A percentile compares a stretch with the other conserved stretches of the same genome.
These are phyloP conservation scores for Capromys pilorides DNA, from an alignment of 2,797 vertebrate genomes.

Conservation along the genomic window DNA sequence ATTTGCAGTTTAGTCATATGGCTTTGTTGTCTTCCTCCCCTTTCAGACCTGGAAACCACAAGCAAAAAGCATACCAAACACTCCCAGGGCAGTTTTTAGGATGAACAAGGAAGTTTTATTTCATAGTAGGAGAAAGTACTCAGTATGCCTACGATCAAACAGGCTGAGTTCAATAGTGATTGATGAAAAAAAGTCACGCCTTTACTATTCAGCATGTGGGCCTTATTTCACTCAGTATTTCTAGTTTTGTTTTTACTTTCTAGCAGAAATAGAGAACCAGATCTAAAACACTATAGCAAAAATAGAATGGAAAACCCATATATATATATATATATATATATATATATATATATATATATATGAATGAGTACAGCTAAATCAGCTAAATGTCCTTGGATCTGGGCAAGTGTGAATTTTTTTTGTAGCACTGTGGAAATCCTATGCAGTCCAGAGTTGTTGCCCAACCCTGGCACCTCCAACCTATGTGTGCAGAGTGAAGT, in stretches of 20 bases:
- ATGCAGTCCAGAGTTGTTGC: neutral
- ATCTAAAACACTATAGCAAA: neutral
- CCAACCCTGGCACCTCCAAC: neutral
- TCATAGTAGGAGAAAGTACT: neutral
- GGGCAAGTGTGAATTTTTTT: neutral
- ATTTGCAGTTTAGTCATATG: neutral
- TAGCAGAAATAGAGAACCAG: neutral
- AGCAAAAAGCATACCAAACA: constrained; percentile 1
- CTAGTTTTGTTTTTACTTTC: neutral
- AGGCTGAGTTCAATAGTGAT: neutral
- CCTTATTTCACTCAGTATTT: neutral
- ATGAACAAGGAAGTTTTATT: neutral
- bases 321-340: neutral
- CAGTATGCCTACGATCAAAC: neutral
- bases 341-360: neutral
- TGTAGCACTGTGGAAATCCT: neutral
- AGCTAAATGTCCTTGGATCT: neutral
- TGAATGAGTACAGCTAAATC: neutral
- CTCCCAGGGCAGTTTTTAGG: neutral
- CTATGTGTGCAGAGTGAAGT: neutral
- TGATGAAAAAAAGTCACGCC: neutral
- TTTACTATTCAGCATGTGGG: neutral
- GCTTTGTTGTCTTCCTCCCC: neutral
- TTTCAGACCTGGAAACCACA: neutral
- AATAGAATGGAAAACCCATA: neutral